Base-by-base conservation (phyloP, 2,888 invertebrate genomes). In the Iselma pallidipennis region DNA sequence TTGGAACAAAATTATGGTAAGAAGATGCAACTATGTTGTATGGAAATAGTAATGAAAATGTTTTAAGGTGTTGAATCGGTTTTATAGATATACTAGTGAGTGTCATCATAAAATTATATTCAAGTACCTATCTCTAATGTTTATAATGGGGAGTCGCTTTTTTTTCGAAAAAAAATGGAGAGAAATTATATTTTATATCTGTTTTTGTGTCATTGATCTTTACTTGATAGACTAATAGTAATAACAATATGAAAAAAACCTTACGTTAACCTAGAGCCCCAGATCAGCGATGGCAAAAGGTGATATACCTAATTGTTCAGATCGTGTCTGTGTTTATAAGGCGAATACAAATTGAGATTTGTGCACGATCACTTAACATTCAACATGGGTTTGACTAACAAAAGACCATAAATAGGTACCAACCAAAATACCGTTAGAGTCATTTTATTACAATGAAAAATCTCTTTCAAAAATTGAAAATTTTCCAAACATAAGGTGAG, bases 281-380 rank as follows among this genome's bases (percentile, higher is more conserved):
- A 52, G 52, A 52, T 52, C n/a, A 23, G 12, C 21, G 45, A 45
- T 45, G 45, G 21, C 23, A 31, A 28, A 31, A 50, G 31, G 31
- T 21, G 52, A 52, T 29, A 29, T 19, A 51, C 10, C 29, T 52
- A 52, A 52, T 52, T 33, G 52, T 52, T 52, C 10, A 52, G 52
- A 52, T 52, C 52, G 52, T 52, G 52, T 16, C 28, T 52, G 52
- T 45, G 23, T 31, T 31, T 52, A 52, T 28, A 52, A 29, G 29
- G 29, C 28, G 52, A 26, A 21, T 52, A 52, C 52, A 52, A 52
- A 52, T 52, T 52, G 52, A 52, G 52, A 52, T 52, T 52, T 31
- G 52, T 31, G 52, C 52, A 52, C 52, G 52, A 52, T 28, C 33
- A 16, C 31, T 28, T 28, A 31, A 52, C 16, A 21, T 21, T 52